Evolutionary conservation across 2,888 invertebrate genomes (phyloP).

Genomic region (Cantharis lateralis): DNA sequence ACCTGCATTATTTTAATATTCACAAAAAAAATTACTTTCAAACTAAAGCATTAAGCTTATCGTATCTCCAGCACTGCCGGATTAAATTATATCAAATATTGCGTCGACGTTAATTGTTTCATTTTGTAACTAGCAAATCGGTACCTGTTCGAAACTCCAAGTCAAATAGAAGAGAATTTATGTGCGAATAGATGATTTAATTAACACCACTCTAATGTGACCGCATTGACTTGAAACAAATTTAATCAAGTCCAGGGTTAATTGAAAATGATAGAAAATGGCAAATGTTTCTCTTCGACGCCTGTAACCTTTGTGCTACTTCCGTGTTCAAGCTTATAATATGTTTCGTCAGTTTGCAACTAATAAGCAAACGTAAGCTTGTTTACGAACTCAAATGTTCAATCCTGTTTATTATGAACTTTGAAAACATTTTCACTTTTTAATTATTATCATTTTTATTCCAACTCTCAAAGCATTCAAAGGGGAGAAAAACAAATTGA

Average conservation of each 20-base stretch:
- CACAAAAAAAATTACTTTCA: not conserved
- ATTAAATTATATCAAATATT: not conserved
- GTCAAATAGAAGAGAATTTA: not conserved
- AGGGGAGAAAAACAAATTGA: too few relatives aligned
- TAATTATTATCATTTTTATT: not conserved
- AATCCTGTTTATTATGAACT: not conserved
- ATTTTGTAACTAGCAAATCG: not conserved
- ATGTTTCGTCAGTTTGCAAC: not conserved
- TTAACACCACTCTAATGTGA: not conserved
- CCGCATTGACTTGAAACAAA: slow-evolving; percentile 10
- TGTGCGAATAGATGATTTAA: not conserved
- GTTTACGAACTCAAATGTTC: not conserved
- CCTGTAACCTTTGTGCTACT: not conserved
- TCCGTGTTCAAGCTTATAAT: not conserved
- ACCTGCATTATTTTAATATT: not conserved
- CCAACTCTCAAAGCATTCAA: not conserved
- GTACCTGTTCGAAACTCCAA: not conserved
- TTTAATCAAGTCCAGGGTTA: slow-evolving; percentile 12
- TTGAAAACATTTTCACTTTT: not conserved
- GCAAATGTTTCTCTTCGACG: not conserved
- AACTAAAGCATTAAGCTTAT: not conserved
- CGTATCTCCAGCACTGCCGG: not conserved
- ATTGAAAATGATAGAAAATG: slow-evolving; percentile 3
- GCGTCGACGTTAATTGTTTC: not conserved
- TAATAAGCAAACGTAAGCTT: not conserved